These are phyloP conservation scores for Lottia gigantea DNA, from an alignment of 2,888 invertebrate species.

Conservation along the genomic window DNA sequence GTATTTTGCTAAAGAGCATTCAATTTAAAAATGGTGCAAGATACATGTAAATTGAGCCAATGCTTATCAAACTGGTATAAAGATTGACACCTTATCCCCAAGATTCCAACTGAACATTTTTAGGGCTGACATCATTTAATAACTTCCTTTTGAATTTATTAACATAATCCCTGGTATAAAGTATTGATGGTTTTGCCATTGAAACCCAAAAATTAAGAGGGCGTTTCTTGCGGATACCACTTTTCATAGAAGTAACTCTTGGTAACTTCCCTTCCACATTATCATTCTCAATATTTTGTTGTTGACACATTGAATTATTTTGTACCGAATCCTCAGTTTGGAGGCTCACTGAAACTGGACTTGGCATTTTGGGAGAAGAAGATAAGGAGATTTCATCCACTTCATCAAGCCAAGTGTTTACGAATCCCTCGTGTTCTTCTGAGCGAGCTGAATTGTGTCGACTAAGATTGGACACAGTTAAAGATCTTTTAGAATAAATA, in stretches of 20 bases:
- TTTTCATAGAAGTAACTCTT: neutral
- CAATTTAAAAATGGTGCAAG: too few species aligned
- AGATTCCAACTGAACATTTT: neutral
- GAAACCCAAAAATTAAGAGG: slow-evolving; percentile 20
- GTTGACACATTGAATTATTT: neutral
- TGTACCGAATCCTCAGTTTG: neutral
- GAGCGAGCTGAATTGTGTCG: neutral
- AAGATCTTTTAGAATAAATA: neutral
- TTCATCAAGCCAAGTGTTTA: slow-evolving; percentile 1
- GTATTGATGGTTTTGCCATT: slow-evolving; percentile 17
- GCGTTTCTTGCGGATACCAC: neutral
- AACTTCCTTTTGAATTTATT: neutral
- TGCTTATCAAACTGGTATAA: too few species aligned
- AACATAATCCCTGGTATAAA: slow-evolving; percentile 14
- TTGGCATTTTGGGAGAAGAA: neutral
- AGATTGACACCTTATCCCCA: neutral
- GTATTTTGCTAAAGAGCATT: too few species aligned
- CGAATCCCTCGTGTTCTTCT: neutral
- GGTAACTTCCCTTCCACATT: neutral
- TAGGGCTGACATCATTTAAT: neutral
- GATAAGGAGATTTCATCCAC: neutral
- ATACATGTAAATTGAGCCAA: too few species aligned
- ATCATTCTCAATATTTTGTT: neutral
- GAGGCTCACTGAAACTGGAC: neutral
- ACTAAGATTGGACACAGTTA: neutral